Base-by-base conservation (phyloP, 2,797 vertebrate genomes). In the Anabas testudineus region DNA sequence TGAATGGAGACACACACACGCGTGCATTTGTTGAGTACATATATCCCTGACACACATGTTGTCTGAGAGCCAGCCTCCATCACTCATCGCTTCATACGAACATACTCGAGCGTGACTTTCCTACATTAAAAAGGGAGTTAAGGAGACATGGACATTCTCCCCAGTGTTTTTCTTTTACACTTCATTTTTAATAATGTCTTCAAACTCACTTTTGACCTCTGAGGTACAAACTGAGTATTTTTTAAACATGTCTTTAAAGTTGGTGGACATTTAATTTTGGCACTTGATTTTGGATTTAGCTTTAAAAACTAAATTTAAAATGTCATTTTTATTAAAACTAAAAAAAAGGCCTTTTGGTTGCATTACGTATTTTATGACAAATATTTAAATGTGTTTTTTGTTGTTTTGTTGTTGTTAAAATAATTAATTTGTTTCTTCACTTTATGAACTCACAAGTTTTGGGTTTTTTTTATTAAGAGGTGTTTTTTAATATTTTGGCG, bases 51-150 rank as follows among this genome's bases (percentile, higher is more conserved):
- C 66, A 71, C n/a, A 76, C 53, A 71, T 32, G 2, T 57, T 67
- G 59, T 71, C 46, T 62, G 43, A 66, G 36, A 14, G 13, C 36
- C 71, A 60, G 18, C 52, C 24, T 32, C 71, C 72, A 63, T 71
- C 73, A 76, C 24, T 86, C 75, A 68, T 55, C 71, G 39, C 70
- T 39, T 76, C 60, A 54, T 47, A 61, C 71, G 41, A 81, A 53
- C 41, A 48, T 28, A 39, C 26, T 30, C 28, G 34, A 82, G 32
- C 49, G 3, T 57, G 68, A 76, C 68, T 63, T 51, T 66, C 15
- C 22, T 15, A 55, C 43, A 59, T 60, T 14, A 26, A 52, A 52
- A n/a, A 10, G 8, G 15, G 13, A 2, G 5, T 24, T 41, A 13
- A 49, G 41, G 48, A 46, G 18, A 28, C 16, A 13, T 16, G 1